These are phyloP conservation scores for Cherax destructor DNA, from an alignment of 1,140 invertebrate genomes.

Conservation along the genomic window DNA sequence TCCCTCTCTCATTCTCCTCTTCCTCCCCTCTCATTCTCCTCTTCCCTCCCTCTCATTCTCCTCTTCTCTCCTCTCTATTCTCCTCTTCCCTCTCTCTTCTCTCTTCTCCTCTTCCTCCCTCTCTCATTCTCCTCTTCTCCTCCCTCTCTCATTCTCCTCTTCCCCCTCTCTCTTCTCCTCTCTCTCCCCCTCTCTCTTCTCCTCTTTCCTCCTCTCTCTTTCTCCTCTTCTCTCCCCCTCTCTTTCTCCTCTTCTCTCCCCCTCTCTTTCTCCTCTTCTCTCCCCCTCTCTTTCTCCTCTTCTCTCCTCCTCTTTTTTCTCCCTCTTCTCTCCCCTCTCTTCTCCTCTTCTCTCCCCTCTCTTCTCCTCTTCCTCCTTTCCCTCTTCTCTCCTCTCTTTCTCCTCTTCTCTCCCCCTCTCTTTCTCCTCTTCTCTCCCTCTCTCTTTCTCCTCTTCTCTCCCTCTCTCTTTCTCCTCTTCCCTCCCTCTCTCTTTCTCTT, in stretches of 20 bases:
- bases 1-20: background rate
- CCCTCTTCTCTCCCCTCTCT: too few relatives aligned
- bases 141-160: too few relatives aligned
- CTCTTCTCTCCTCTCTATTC: background rate
- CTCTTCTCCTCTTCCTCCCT: background rate
- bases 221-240: too few relatives aligned
- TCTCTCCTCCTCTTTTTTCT: too few relatives aligned
- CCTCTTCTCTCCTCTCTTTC: background rate
- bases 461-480: background rate
- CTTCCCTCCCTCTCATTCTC: too few relatives aligned
- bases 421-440: background rate
- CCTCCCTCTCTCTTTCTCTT: background rate
- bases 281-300: background rate
- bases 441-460: background rate
- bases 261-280: background rate
- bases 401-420: background rate
- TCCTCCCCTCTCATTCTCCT: too few relatives aligned
- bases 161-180: too few relatives aligned
- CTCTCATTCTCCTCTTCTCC: too few relatives aligned
- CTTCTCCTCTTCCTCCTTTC: background rate
- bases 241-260: too few relatives aligned
- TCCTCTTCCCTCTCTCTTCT: background rate
- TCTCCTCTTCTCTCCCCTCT: too few relatives aligned
- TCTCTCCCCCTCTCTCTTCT: background rate
- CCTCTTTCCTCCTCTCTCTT: too few relatives aligned